Conservation (phyloP, 1,140 invertebrate genomes). For the Fopius arisanus region DNA sequence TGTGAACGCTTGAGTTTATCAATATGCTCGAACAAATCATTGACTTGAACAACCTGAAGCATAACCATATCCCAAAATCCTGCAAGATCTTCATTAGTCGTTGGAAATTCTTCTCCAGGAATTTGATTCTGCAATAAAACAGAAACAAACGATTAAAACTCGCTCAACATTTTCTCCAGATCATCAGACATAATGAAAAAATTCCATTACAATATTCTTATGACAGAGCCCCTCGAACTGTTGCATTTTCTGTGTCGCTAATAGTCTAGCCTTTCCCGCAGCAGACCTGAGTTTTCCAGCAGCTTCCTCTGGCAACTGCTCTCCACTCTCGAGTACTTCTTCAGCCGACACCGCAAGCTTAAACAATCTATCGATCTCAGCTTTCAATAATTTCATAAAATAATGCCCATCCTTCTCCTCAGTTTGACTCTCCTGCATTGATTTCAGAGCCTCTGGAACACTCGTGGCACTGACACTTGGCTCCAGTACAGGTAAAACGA, state of each 20-base stretch:
- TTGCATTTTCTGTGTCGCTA: constrained; percentile 92
- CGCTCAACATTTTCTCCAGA: no score
- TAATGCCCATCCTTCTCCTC: constrained; percentile 75
- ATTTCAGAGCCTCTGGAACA: constrained; percentile 38
- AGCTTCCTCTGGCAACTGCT: constrained; percentile 75
- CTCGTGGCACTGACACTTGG: constrained; percentile 47
- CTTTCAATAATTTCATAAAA: constrained; percentile 75
- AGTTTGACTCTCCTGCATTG: constrained; percentile 41
- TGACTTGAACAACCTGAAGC: constrained; percentile 85
- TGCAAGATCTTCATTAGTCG: constrained; percentile 86
- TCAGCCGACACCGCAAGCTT: constrained; percentile 74
- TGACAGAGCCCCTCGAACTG: constrained; percentile 90
- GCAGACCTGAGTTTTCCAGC: constrained; percentile 85
- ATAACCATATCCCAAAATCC: constrained; percentile 98
- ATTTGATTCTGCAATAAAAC: constrained; percentile 68
- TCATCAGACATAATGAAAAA: not conserved
- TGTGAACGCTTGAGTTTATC: constrained; percentile 73
- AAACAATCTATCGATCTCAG: constrained; percentile 75
- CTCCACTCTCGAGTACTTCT: constrained; percentile 66
- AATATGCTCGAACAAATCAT: constrained; percentile 81
- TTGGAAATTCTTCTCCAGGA: constrained; percentile 83
- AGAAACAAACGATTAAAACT: not conserved
- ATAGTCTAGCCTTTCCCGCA: constrained; percentile 87
- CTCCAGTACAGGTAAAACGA: constrained; percentile 60
- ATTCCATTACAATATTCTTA: constrained; percentile 79